Evolutionary conservation across 2,888 invertebrate genomes (phyloP).

Genomic region (Rugalucina vietnamica): DNA sequence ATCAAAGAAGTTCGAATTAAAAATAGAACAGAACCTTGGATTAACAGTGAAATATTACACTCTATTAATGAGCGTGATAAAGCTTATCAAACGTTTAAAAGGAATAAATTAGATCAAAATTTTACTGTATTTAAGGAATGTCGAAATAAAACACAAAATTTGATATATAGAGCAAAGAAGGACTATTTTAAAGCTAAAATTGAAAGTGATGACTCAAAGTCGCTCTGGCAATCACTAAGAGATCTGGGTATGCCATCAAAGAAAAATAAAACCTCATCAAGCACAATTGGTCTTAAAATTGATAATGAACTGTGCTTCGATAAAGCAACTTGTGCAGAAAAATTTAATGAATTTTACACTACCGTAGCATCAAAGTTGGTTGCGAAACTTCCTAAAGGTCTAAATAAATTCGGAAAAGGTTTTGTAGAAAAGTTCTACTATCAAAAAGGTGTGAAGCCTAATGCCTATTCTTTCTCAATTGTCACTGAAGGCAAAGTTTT

Average conservation of each 20-base stretch:
- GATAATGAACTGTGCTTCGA: slow-evolving; percentile 18
- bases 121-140: slow-evolving; percentile 1
- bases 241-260: slow-evolving; percentile 1
- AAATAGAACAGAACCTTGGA: slow-evolving; percentile 26
- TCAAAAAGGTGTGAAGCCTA: slow-evolving; percentile 7
- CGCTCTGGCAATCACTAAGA: slow-evolving; percentile 11
- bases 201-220: slow-evolving; percentile 21
- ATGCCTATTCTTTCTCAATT: not conserved
- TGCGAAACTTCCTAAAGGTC: slow-evolving; percentile 3
- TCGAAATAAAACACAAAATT: slow-evolving; percentile 15
- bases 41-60: slow-evolving; percentile 11
- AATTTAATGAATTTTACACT: slow-evolving; percentile 9
- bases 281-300: too few relatives aligned
- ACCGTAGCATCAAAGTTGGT: slow-evolving; percentile 26
- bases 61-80: slow-evolving; percentile 34
- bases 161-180: slow-evolving; percentile 21
- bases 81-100: slow-evolving; percentile 16
- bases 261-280: not conserved
- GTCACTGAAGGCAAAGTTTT: slow-evolving; percentile 15
- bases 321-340: slow-evolving; percentile 2
- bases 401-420: slow-evolving; percentile 1
- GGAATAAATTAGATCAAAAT: slow-evolving; percentile 21
- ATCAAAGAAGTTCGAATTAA: slow-evolving; percentile 23
- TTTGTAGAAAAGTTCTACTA: not conserved
- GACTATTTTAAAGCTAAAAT: slow-evolving; percentile 8